These are phyloP conservation scores for Mesorhabditis sp. DNA, from an alignment of 2,888 invertebrate species.

Conservation along the genomic window DNA sequence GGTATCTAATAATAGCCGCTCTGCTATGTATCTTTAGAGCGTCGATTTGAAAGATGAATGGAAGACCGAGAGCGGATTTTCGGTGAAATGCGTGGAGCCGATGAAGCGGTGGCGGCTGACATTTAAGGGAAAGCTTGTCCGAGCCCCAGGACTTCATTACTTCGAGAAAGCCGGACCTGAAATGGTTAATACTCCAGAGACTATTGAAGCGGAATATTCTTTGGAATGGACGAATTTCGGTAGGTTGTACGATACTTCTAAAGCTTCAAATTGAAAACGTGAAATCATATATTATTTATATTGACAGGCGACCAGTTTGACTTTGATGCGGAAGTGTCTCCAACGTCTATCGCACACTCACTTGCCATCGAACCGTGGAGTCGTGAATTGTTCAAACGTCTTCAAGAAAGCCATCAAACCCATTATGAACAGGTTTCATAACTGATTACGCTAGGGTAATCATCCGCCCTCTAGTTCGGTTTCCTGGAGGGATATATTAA, in stretches of 20 bases:
- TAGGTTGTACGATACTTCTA: conserved; percentile 8
- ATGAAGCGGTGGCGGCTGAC: conserved; percentile 74
- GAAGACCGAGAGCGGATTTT: conserved; percentile 72
- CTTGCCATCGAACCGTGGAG: conserved; percentile 76
- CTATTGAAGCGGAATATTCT: conserved; percentile 67
- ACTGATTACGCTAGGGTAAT: neutral
- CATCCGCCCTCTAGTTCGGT: conserved; percentile 32
- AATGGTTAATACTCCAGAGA: conserved; percentile 13
- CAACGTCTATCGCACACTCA: conserved; percentile 70
- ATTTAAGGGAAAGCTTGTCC: conserved; percentile 61
- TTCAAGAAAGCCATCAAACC: conserved; percentile 74
- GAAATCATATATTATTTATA: neutral
- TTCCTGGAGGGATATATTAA: conserved; percentile 29
- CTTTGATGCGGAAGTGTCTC: conserved; percentile 72
- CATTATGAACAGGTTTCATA: conserved; percentile 74
- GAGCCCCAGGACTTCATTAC: conserved; percentile 11
- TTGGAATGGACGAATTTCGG: conserved; percentile 69
- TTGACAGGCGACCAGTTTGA: conserved; percentile 67
- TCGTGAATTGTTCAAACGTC: conserved; percentile 68
- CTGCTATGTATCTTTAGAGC: conserved; percentile 40
- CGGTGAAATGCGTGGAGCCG: conserved; percentile 69
- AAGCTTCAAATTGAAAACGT: neutral
- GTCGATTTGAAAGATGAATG: conserved; percentile 26
- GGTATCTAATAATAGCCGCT: no score
- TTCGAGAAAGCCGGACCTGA: conserved; percentile 25